These are phyloP conservation scores for Leptodactylus fuscus DNA, from an alignment of 2,113 vertebrate genomes.

Conservation along the genomic window DNA sequence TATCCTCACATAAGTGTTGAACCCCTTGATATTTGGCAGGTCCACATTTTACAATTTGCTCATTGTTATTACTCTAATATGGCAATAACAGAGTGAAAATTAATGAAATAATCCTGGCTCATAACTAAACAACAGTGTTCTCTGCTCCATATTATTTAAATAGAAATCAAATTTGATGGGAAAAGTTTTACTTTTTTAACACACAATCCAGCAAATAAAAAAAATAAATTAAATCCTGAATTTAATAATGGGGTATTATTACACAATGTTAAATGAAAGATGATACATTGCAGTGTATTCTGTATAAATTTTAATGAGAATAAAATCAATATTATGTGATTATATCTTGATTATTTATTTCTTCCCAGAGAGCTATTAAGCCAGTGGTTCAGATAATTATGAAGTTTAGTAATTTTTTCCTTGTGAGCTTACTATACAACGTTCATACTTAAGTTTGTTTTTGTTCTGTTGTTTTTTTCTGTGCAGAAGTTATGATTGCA, in stretches of 20 bases:
- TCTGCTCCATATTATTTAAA: no score
- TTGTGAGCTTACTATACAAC: not conserved
- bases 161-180: no score
- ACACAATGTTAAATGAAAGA: not conserved
- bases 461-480: not conserved
- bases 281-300: not conserved
- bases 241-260: not conserved
- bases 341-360: not conserved
- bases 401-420: not conserved
- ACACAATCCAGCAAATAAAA: no score
- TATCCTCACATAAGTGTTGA: no score
- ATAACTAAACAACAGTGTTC: no score
- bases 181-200: no score
- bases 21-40: no score
- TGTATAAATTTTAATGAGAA: not conserved
- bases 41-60: no score
- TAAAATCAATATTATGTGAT: not conserved
- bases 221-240: not conserved
- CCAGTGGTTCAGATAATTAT: conserved; percentile 1
- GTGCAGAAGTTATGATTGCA: not conserved
- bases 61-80: no score
- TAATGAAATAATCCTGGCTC: no score
- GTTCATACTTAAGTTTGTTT: not conserved
- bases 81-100: no score
- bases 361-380: not conserved